Conservation (phyloP, 2,797 vertebrate genomes). For the Pipistrellus pygmaeus region DNA sequence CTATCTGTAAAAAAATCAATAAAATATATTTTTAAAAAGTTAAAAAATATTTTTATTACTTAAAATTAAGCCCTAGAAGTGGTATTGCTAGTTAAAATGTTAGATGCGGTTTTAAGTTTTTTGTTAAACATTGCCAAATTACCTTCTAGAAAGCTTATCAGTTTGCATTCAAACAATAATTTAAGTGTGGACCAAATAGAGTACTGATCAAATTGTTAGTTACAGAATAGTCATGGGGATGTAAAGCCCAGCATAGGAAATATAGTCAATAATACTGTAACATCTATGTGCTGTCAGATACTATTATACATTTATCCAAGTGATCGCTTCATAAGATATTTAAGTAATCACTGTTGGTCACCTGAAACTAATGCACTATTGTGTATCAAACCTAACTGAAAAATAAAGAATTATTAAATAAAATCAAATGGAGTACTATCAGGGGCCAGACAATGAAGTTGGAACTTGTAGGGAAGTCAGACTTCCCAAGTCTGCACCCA, state of each 20-base stretch:
- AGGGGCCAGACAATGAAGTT: not conserved
- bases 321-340: not conserved
- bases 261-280: not conserved
- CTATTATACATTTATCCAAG: not conserved
- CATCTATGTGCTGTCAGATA: not conserved
- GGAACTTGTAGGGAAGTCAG: not conserved
- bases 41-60: not conserved
- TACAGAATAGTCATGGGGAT: not conserved
- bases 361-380: not conserved
- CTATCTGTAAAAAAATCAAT: too few species aligned
- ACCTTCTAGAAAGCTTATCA: not conserved
- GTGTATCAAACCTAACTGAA: not conserved
- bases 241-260: not conserved
- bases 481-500: not conserved
- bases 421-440: not conserved
- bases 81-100: not conserved
- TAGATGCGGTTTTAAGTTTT: constrained; percentile 41
- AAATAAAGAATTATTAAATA: not conserved
- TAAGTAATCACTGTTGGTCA: not conserved
- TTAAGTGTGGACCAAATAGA: not conserved
- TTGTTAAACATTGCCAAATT: constrained; percentile 38
- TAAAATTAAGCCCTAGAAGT: constrained; percentile 46
- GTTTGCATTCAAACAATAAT: constrained; percentile 3
- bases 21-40: too few species aligned
- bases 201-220: not conserved